Conservation (phyloP, 2,797 vertebrate genomes). For the Phalloptychus januarius region DNA sequence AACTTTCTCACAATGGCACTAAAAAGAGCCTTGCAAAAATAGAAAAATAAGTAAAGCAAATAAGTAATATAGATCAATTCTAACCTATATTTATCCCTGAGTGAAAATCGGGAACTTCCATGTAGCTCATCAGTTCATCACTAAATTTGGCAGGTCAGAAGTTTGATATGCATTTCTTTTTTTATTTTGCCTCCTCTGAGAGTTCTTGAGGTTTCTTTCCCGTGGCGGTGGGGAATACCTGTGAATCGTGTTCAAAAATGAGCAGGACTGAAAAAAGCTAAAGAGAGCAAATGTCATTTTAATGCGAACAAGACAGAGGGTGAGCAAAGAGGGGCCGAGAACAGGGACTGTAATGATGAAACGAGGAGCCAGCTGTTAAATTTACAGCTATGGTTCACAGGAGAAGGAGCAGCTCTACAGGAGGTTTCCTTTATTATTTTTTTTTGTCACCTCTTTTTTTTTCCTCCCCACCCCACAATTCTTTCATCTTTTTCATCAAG, state of each 20-base stretch:
- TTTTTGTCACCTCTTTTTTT: constrained; percentile 34
- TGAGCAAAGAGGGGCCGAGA: constrained; percentile 18
- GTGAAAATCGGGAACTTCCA: neutral
- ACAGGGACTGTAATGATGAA: constrained; percentile 39
- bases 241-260: constrained; percentile 12
- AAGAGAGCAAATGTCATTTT: constrained; percentile 27
- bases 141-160: neutral
- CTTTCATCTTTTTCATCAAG: constrained; percentile 53
- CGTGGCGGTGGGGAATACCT: constrained; percentile 2
- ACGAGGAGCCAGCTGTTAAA: constrained; percentile 52
- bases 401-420: constrained; percentile 43
- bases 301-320: constrained; percentile 30
- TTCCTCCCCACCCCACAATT: constrained; percentile 17
- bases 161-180: neutral
- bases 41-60: neutral
- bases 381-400: constrained; percentile 60
- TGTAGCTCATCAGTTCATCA: neutral
- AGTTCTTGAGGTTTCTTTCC: constrained; percentile 6
- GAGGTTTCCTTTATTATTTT: constrained; percentile 30
- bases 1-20: neutral
- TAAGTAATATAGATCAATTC: neutral
- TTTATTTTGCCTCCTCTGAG: neutral
- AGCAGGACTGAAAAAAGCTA: constrained; percentile 16
- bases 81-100: neutral
- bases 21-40: neutral